Percentiles rank a stretch among this genome's conserved stretches.
Conservation (phyloP, 2,888 invertebrate genomes). For the Coronaproctus castanopsis region DNA sequence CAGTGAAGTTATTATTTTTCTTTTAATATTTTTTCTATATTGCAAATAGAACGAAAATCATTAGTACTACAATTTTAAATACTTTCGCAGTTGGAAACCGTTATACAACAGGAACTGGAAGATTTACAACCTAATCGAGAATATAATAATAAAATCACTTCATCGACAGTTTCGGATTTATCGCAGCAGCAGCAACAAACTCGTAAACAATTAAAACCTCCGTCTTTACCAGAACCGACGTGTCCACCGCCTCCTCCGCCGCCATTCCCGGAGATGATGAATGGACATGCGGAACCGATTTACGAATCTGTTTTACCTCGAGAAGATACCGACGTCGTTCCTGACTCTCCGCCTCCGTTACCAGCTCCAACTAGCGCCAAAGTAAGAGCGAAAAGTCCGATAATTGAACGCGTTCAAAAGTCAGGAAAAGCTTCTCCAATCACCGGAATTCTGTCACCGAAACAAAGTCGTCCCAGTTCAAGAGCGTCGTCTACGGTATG, state of each 20-base stretch:
- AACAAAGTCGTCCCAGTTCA: slow-evolving; percentile 32
- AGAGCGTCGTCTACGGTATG: slow-evolving; percentile 31
- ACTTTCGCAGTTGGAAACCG: slow-evolving; percentile 40
- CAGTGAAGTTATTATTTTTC: no score
- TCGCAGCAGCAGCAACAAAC: slow-evolving; percentile 13
- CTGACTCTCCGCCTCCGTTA: slow-evolving; percentile 28
- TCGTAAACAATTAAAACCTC: slow-evolving; percentile 23
- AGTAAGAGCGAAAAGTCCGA: slow-evolving; percentile 27
- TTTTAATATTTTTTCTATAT: no score
- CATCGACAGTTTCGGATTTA: slow-evolving; percentile 13
- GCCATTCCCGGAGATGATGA: slow-evolving; percentile 25
- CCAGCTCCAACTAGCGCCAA: slow-evolving; percentile 29
- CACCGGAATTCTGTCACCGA: slow-evolving; percentile 27
- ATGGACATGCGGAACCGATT: slow-evolving; percentile 43
- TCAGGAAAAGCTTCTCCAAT: slow-evolving; percentile 21
- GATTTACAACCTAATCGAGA: slow-evolving; percentile 27
- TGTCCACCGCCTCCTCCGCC: slow-evolving; percentile 31
- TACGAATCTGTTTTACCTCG: slow-evolving; percentile 66
- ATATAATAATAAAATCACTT: slow-evolving; percentile 24
- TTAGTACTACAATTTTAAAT: background rate
- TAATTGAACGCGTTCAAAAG: slow-evolving; percentile 24
- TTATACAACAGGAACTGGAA: slow-evolving; percentile 40
- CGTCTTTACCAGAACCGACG: slow-evolving; percentile 54
- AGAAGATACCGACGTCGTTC: slow-evolving; percentile 34
- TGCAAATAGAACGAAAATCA: background rate